phyloP scores from a whole-genome alignment of 2,797 vertebrate species.

The Myripristis jacobus region DNA sequence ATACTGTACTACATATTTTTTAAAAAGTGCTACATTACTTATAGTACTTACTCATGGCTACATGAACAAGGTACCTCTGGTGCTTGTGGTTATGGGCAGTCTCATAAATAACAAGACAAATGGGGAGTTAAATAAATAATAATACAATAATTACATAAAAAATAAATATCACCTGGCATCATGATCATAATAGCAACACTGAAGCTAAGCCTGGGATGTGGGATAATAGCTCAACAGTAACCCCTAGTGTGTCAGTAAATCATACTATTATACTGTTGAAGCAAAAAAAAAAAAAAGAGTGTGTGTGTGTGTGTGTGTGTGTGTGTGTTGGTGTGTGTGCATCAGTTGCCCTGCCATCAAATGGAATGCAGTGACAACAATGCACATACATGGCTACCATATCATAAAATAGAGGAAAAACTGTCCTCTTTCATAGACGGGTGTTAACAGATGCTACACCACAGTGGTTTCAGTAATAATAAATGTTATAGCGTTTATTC shows the following conservation, averaged over 20 bases:
- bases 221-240: slow-evolving; percentile 41
- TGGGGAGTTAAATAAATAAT: slow-evolving; percentile 44
- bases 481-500: slow-evolving; percentile 61
- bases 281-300: slow-evolving; percentile 22
- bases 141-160: slow-evolving; percentile 46
- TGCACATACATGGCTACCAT: slow-evolving; percentile 19
- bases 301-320: slow-evolving; percentile 1
- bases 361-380: slow-evolving; percentile 4
- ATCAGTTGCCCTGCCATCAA: slow-evolving; percentile 3
- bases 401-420: slow-evolving; percentile 29
- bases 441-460: slow-evolving; percentile 51
- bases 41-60: slow-evolving; percentile 22
- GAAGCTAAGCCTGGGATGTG: slow-evolving; percentile 35
- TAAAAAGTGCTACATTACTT: too few species aligned
- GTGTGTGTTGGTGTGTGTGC: slow-evolving; percentile 3
- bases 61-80: slow-evolving; percentile 5
- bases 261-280: slow-evolving; percentile 33
- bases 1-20: too few species aligned
- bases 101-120: slow-evolving; percentile 35
- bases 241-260: slow-evolving; percentile 33
- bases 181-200: slow-evolving; percentile 54
- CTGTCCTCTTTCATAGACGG: slow-evolving; percentile 21
- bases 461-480: slow-evolving; percentile 64
- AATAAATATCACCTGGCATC: slow-evolving; percentile 40
- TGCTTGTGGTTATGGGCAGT: not conserved